Base-by-base conservation (phyloP, 2,113 vertebrate species). In the Ceyx melanurus region DNA sequence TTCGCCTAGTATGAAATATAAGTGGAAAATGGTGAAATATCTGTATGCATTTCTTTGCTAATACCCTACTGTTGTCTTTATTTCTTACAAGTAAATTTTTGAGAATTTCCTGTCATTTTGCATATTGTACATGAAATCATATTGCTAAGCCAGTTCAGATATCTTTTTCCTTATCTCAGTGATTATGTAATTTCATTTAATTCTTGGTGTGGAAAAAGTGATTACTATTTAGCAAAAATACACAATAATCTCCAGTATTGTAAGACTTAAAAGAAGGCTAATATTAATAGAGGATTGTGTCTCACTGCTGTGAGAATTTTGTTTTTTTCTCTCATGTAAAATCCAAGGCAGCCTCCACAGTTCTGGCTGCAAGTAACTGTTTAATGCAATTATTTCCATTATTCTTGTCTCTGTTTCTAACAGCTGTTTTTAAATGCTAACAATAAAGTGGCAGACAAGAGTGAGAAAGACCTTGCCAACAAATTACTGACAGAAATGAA, bases 401-500 rank as follows among this genome's bases (percentile, higher is more conserved):
- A 97, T 98, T 98, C 97, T 98, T 98, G 86, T 98, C 98, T 98
- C 97, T 97, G 95, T 97, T 97, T 97, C 97, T 98, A 97, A 98
- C 99, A 99, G 99, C 99, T 99, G 85, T 98, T 99, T 99, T 98
- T 98, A 98, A 99, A 98, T 96, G 98, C 98, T 98, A 99, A 98
- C 98, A 99, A 97, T 98, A 99, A 98, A 97, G 98, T 98, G 97
- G 98, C 98, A 98, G 99, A 99, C 98, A 99, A 99, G 99, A 99
- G 98, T 98, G 98, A 99, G 98, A 99, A 99, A 99, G 99, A 99
- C 98, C 98, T 99, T 98, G 98, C 99, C 98, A 99, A 99, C 99
- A 98, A 98, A 98, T 99, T 99, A 99, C 98, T 99, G 98, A 99
- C 99, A 99, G 98, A 99, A 99, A 99, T 99, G 98, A 98, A 98